Evolutionary conservation across 2,888 invertebrate species (phyloP).

Genomic region (Melanotus villosus): DNA sequence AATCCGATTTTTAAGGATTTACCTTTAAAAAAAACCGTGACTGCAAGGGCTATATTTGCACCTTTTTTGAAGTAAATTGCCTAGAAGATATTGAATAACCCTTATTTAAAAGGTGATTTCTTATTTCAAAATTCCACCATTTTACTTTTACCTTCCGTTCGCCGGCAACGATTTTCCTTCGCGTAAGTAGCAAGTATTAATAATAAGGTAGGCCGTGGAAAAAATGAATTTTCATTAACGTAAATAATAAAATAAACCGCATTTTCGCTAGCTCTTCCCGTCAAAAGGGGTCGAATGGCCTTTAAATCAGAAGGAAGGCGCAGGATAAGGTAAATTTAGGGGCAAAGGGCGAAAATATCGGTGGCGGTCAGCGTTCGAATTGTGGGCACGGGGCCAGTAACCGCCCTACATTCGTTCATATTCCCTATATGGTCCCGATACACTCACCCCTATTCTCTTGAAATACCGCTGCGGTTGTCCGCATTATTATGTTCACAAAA

Average conservation of each 20-base stretch:
- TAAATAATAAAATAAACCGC: slow-evolving; percentile 27
- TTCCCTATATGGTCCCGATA: background rate
- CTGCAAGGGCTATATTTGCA: no score
- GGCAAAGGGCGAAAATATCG: slow-evolving; percentile 21
- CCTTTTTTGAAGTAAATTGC: no score
- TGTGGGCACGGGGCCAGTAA: background rate
- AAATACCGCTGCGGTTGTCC: slow-evolving; percentile 9
- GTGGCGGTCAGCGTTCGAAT: slow-evolving; percentile 18
- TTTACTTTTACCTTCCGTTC: background rate
- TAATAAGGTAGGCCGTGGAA: background rate
- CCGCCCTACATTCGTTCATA: slow-evolving; percentile 6
- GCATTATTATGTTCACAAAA: slow-evolving; percentile 14
- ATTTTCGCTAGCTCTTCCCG: background rate
- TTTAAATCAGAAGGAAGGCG: slow-evolving; percentile 26
- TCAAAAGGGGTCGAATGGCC: slow-evolving; percentile 8
- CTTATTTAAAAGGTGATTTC: no score
- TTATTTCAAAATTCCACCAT: no score
- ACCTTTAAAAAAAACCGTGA: no score
- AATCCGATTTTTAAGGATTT: no score
- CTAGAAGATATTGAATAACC: no score
- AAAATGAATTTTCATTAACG: slow-evolving; percentile 11
- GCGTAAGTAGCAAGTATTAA: slow-evolving; percentile 15
- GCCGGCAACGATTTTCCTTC: background rate
- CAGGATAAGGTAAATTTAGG: slow-evolving; percentile 17
- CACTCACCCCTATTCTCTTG: slow-evolving; percentile 13